Conservation (phyloP, 1,140 invertebrate species). For the Papilio dardanus region DNA sequence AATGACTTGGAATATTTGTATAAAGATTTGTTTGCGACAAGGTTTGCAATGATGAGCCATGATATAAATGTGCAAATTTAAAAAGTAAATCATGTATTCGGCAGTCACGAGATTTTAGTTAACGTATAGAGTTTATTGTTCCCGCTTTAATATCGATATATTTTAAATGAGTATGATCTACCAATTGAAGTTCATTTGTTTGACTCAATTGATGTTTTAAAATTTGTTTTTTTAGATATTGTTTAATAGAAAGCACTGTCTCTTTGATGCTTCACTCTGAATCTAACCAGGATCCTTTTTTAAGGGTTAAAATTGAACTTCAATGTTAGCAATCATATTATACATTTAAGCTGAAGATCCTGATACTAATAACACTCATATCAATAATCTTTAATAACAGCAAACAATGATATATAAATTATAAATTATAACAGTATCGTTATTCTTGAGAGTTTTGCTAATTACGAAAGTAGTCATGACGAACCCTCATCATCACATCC, state of each 20-base stretch:
- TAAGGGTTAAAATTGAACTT: too few species aligned
- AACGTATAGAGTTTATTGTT: constrained; percentile 35
- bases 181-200: not conserved
- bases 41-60: constrained; percentile 42
- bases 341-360: too few species aligned
- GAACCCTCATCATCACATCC: not conserved
- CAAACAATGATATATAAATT: not conserved
- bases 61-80: constrained; percentile 47
- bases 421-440: not conserved
- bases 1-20: constrained; percentile 41
- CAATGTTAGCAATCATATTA: too few species aligned
- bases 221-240: too few species aligned
- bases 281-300: too few species aligned
- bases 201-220: not conserved
- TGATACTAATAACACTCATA: not conserved
- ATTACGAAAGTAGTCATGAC: constrained; percentile 30
- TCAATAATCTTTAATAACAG: not conserved
- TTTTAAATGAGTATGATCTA: constrained; percentile 30
- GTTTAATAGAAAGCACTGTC: too few species aligned
- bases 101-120: constrained; percentile 47
- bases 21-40: constrained; percentile 46
- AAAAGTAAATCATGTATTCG: constrained; percentile 49
- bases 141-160: constrained; percentile 26
- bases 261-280: too few species aligned
- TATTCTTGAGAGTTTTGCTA: constrained; percentile 17